A percentile compares a stretch with the other conserved stretches of the same genome.
Evolutionary conservation across 2,888 invertebrate species (phyloP).

Genomic region (Amiota minor): DNA sequence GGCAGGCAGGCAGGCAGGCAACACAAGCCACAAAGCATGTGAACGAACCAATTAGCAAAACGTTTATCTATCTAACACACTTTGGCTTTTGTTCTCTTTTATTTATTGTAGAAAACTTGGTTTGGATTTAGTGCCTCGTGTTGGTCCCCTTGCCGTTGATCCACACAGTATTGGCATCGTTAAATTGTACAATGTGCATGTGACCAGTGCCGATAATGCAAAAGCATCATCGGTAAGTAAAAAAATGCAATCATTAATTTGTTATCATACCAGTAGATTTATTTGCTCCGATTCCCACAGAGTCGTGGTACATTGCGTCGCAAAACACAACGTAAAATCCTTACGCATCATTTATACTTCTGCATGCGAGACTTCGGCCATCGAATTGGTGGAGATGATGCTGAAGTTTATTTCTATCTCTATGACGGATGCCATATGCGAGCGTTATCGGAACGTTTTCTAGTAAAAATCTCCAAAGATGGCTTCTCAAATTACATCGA

Average conservation of each 20-base stretch:
- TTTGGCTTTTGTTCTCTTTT: neutral
- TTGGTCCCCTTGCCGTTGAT: slow-evolving; percentile 91
- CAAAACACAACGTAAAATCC: slow-evolving; percentile 71
- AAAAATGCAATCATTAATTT: neutral
- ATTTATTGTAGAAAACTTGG: slow-evolving; percentile 85
- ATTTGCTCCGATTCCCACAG: slow-evolving; percentile 47
- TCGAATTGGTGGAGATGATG: slow-evolving; percentile 90
- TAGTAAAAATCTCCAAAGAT: slow-evolving; percentile 90
- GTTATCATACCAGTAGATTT: neutral
- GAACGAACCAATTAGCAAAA: no score
- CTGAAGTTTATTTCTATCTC: slow-evolving; percentile 88
- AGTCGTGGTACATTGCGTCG: slow-evolving; percentile 73
- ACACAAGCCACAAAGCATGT: no score
- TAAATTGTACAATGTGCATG: slow-evolving; percentile 88
- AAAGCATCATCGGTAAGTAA: slow-evolving; percentile 80
- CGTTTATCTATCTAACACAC: no score
- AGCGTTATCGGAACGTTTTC: slow-evolving; percentile 90
- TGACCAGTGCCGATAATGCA: slow-evolving; percentile 83
- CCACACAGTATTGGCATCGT: slow-evolving; percentile 91
- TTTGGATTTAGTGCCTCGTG: slow-evolving; percentile 91
- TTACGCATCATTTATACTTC: slow-evolving; percentile 87
- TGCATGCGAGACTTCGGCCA: slow-evolving; percentile 92
- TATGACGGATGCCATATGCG: slow-evolving; percentile 83
- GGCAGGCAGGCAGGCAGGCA: no score
- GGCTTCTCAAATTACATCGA: slow-evolving; percentile 92